phyloP scores from a whole-genome alignment of 1,140 invertebrate genomes.

The Episyrphus balteatus region DNA sequence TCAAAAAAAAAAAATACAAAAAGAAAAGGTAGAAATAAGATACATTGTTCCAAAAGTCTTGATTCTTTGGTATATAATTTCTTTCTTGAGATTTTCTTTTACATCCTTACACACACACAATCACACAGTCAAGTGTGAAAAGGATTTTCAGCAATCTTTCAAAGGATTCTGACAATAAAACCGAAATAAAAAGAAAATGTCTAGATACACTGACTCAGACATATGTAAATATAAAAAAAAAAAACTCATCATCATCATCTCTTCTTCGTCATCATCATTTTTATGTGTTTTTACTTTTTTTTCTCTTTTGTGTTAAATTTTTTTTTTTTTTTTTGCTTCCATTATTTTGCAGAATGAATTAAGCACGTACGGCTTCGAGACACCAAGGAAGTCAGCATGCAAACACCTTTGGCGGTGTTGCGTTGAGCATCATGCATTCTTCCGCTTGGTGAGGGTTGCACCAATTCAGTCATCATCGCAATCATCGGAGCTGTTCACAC shows the following conservation, averaged over 20 bases:
- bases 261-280: slow-evolving; percentile 1
- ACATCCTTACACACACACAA: no score
- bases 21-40: no score
- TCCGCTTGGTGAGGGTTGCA: slow-evolving; percentile 73
- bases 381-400: slow-evolving; percentile 86
- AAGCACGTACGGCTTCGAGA: slow-evolving; percentile 90
- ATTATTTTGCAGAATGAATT: slow-evolving; percentile 69
- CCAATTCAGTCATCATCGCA: slow-evolving; percentile 43
- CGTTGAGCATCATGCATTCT: slow-evolving; percentile 96
- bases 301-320: slow-evolving; percentile 15
- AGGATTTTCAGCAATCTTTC: not conserved
- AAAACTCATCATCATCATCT: slow-evolving; percentile 9
- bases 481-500: slow-evolving; percentile 56
- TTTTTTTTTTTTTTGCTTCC: slow-evolving; percentile 18
- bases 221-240: no score
- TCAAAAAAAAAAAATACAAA: no score
- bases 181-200: not conserved
- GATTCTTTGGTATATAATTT: no score
- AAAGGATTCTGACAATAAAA: not conserved
- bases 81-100: no score
- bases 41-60: no score
- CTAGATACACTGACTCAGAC: no score
- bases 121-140: no score
- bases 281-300: slow-evolving; percentile 12
- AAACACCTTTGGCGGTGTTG: slow-evolving; percentile 98